These are phyloP conservation scores for Crossaster papposus DNA, from an alignment of 53 echinoderm and acorn worm species.

Conservation along the genomic window DNA sequence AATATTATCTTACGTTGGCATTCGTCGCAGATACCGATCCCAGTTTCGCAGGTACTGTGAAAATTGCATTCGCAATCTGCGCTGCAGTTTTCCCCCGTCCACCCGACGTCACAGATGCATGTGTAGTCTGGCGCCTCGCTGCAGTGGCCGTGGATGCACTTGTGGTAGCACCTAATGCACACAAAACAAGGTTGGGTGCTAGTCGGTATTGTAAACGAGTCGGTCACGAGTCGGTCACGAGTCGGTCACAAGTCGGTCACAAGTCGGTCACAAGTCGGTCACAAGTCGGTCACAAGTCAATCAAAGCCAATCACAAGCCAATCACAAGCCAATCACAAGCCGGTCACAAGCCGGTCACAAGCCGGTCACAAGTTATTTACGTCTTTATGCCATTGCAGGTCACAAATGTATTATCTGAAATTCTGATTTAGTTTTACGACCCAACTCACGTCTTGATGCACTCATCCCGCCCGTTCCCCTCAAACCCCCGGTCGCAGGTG, in stretches of 20 bases:
- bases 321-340: too few species aligned
- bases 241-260: too few species aligned
- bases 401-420: too few species aligned
- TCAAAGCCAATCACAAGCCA: too few species aligned
- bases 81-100: slow-evolving; percentile 86
- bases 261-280: too few species aligned
- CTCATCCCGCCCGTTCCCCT: slow-evolving; percentile 70
- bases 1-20: slow-evolving; percentile 80
- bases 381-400: too few species aligned
- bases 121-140: slow-evolving; percentile 82
- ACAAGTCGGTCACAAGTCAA: too few species aligned
- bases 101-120: slow-evolving; percentile 91
- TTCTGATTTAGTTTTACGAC: neutral
- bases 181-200: neutral
- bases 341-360: too few species aligned
- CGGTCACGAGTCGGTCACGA: too few species aligned
- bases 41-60: slow-evolving; percentile 85
- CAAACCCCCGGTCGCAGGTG: slow-evolving; percentile 80
- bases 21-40: slow-evolving; percentile 84
- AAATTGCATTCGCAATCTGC: slow-evolving; percentile 82
- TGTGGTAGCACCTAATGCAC: slow-evolving; percentile 72
- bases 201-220: neutral
- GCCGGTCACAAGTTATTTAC: too few species aligned
- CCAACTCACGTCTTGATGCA: slow-evolving; percentile 87
- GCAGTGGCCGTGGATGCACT: slow-evolving; percentile 83